Base-by-base conservation (phyloP, 2,113 vertebrate species). In the Tetraodon nigroviridis region DNA sequence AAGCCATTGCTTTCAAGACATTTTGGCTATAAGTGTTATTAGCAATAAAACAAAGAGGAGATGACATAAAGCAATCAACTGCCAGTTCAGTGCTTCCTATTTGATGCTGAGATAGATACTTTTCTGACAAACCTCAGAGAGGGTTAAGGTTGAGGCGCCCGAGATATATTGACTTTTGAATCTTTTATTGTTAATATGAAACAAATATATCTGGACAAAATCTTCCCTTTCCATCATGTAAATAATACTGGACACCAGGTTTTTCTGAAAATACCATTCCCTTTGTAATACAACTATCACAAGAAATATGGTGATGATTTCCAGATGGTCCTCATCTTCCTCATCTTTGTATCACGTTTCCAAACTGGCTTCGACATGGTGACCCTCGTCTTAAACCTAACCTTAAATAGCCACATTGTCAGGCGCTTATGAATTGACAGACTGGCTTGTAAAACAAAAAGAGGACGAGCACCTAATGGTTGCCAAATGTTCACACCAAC, bases 1-100 rank as follows among this genome's bases (percentile, higher is more conserved):
- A 46, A 11, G 27, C 65, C 87, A 63, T 80, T 81, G 56, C 88
- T 87, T 84, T 72, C 78, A 85, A 81, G 83, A 76, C 81, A 80
- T 59, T 85, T 72, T 75, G 82, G 74, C 81, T 86, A 73, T 86
- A 85, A 88, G 87, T 88, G 82, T 89, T 89, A 87, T 89, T 81
- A 79, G 80, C 69, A 61, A 67, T 82, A 85, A 81, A 81, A 71
- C 80, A 76, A 71, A 81, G 83, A 80, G 79, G 70, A 80, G 78
- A 77, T 86, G 84, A 86, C 74, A 81, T 82, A 79, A 86, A 84
- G 61, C 88, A 88, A 90, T 90, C 84, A 90, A 83, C 67, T 82
- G 73, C 58, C 67, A 83, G 84, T 87, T 88, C 87, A 85, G 67
- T 76, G 74, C 70, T 80, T 61, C 53, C 69, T 81, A 84, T 82